A percentile compares a stretch with the other conserved stretches of the same genome.
Evolutionary conservation across 2,113 vertebrate genomes (phyloP).

Genomic region (Dendrocopos noguchii): DNA sequence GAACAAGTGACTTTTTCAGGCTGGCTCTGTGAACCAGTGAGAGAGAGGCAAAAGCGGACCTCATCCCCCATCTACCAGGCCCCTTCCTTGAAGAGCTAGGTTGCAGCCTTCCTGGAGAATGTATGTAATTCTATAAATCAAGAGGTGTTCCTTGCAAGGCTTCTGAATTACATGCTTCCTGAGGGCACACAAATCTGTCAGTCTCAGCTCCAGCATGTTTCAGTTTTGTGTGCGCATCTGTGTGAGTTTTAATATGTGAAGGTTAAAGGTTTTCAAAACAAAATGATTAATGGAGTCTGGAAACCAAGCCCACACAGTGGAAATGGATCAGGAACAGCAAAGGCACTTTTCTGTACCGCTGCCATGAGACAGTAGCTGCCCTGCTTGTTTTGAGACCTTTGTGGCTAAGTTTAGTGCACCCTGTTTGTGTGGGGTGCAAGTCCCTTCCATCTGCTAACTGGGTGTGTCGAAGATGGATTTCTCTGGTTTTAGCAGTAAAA

Average conservation of each 20-base stretch:
- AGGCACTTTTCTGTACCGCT: neutral
- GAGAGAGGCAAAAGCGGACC: neutral
- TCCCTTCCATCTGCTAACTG: neutral
- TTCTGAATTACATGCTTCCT: constrained; percentile 14
- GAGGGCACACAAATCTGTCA: neutral
- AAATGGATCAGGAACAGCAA: constrained; percentile 30
- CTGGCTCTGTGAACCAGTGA: neutral
- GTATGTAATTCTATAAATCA: neutral
- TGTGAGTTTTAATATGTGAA: neutral
- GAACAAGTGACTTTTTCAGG: neutral
- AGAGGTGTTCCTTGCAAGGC: neutral
- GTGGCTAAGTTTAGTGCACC: neutral
- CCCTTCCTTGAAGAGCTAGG: neutral
- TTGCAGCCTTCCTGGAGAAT: neutral
- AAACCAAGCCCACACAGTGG: constrained; percentile 32
- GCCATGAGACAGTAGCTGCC: neutral
- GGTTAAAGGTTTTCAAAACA: constrained; percentile 57
- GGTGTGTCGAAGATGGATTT: neutral
- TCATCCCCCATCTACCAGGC: neutral
- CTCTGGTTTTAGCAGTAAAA: neutral
- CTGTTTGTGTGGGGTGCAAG: neutral
- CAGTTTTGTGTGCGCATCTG: neutral
- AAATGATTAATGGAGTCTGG: constrained; percentile 51
- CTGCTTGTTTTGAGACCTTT: neutral
- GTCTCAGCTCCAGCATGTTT: neutral